Evolutionary conservation across 1,140 invertebrate genomes (phyloP).

Genomic region (Aphelinus atriplicis): DNA sequence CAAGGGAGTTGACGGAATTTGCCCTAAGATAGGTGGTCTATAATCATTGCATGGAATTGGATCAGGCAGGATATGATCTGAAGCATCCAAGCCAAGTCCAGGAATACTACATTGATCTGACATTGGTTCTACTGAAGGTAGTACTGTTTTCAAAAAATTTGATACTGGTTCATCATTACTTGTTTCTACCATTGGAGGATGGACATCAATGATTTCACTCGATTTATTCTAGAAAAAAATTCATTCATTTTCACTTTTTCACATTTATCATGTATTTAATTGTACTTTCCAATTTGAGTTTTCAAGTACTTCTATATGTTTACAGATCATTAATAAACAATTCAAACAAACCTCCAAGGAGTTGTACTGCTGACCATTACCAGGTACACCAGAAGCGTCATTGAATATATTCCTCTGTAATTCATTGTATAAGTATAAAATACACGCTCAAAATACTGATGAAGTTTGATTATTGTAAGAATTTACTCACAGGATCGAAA

Average conservation of each 20-base stretch:
- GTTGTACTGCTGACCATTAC: slow-evolving; percentile 55
- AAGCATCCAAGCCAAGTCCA: slow-evolving; percentile 58
- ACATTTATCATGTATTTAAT: neutral
- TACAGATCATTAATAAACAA: neutral
- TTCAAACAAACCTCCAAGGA: slow-evolving; percentile 55
- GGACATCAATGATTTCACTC: slow-evolving; percentile 67
- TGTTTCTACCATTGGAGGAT: slow-evolving; percentile 45
- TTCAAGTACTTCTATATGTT: neutral
- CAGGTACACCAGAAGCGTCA: slow-evolving; percentile 54
- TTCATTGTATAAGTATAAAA: neutral
- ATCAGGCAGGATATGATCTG: slow-evolving; percentile 47
- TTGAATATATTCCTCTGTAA: slow-evolving; percentile 63
- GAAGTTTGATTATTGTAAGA: neutral
- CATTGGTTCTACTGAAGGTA: slow-evolving; percentile 50
- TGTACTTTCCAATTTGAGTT: slow-evolving; percentile 15
- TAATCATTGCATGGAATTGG: slow-evolving; percentile 55
- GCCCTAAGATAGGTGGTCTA: slow-evolving; percentile 46
- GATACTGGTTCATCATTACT: slow-evolving; percentile 59
- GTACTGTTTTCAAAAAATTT: slow-evolving; percentile 62
- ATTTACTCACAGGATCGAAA: slow-evolving; percentile 58
- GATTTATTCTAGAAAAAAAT: slow-evolving; percentile 59
- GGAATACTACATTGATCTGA: slow-evolving; percentile 56
- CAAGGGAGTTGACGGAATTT: slow-evolving; percentile 51
- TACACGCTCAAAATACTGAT: slow-evolving; percentile 8
- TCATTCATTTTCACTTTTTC: no score